Conservation (phyloP, 1,140 invertebrate species). For the Drosophila auraria region DNA sequence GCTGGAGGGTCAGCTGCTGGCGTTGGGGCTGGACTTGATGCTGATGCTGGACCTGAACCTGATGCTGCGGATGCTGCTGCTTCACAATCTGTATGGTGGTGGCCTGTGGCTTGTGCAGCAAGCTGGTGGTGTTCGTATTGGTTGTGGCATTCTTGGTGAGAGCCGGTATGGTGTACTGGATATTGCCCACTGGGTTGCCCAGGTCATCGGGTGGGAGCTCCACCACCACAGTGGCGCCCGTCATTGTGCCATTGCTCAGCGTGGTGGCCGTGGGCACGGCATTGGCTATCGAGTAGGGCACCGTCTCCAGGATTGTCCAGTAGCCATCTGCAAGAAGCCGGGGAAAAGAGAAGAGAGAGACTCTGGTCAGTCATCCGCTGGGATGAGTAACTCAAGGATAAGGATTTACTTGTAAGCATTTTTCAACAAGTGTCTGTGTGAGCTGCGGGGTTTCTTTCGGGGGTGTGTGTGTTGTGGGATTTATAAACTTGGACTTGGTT, state of each 20-base stretch:
- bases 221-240: slow-evolving; percentile 77
- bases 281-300: slow-evolving; percentile 75
- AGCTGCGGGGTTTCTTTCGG: slow-evolving; percentile 39
- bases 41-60: slow-evolving; percentile 6
- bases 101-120: slow-evolving; percentile 71
- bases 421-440: slow-evolving; percentile 46
- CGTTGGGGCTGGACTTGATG: slow-evolving; percentile 52
- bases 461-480: slow-evolving; percentile 14
- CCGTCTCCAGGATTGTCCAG: slow-evolving; percentile 83
- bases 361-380: slow-evolving; percentile 18
- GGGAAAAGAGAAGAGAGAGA: slow-evolving; percentile 6
- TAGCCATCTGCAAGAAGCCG: slow-evolving; percentile 70
- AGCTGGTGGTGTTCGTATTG: slow-evolving; percentile 59
- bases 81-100: slow-evolving; percentile 79
- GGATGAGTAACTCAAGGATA: slow-evolving; percentile 4
- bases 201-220: slow-evolving; percentile 78
- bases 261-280: slow-evolving; percentile 45
- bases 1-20: slow-evolving; percentile 62
- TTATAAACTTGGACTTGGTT: slow-evolving; percentile 34
- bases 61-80: slow-evolving; percentile 50
- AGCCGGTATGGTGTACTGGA: slow-evolving; percentile 79
- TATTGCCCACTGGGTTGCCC: slow-evolving; percentile 76
- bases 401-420: slow-evolving; percentile 62
- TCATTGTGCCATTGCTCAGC: slow-evolving; percentile 45
- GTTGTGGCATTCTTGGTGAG: slow-evolving; percentile 69